phyloP scores from a whole-genome alignment of 2,888 invertebrate species.

The Deilephila elpenor region DNA sequence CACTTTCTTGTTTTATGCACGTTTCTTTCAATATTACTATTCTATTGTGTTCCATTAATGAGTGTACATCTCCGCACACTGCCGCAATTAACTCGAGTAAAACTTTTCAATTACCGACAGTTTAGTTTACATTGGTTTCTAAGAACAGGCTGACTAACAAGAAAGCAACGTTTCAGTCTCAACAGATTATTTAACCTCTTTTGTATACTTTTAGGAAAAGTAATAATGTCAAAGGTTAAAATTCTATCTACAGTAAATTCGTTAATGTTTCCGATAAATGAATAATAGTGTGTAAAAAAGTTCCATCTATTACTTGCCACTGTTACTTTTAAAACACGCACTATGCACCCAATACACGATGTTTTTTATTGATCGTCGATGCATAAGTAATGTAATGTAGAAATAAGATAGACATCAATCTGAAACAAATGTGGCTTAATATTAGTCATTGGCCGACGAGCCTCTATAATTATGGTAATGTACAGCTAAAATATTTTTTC shows the following conservation, averaged over 20 bases:
- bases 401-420: constrained; percentile 39
- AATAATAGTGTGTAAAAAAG: too few relatives aligned
- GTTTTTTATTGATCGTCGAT: constrained; percentile 1
- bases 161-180: background rate
- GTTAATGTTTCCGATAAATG: too few relatives aligned
- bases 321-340: too few relatives aligned
- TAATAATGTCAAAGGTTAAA: too few relatives aligned
- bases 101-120: background rate
- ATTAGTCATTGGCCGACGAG: constrained; percentile 60
- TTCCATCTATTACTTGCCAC: too few relatives aligned
- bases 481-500: constrained; percentile 69
- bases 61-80: background rate
- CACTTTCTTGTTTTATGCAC: constrained; percentile 27
- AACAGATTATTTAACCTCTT: too few relatives aligned
- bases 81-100: background rate
- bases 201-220: too few relatives aligned
- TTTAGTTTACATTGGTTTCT: background rate
- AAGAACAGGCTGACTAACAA: background rate
- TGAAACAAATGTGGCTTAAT: constrained; percentile 50
- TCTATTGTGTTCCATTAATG: constrained; percentile 36
- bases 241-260: too few relatives aligned
- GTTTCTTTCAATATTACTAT: constrained; percentile 38
- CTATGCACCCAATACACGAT: background rate
- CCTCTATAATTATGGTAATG: constrained; percentile 74
- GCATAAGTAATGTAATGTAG: constrained; percentile 39